Evolutionary conservation across 2,113 vertebrate species (phyloP).

Genomic region (Mobula birostris): DNA sequence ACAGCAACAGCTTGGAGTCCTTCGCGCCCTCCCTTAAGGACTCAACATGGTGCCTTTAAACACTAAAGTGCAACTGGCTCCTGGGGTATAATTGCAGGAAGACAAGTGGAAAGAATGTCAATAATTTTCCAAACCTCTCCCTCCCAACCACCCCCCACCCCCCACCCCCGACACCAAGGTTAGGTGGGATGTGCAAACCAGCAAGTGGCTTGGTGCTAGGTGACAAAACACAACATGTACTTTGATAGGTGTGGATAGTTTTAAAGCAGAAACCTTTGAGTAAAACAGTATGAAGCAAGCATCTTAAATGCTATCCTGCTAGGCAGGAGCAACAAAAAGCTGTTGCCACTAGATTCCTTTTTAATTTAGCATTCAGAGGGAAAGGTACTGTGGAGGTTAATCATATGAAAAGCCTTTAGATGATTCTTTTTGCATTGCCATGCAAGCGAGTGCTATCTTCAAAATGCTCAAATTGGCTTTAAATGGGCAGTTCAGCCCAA

Average conservation of each 20-base stretch:
- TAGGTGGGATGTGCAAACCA: not conserved
- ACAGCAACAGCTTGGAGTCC: not conserved
- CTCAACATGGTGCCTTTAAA: not conserved
- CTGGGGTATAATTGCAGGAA: not conserved
- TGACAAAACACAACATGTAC: not conserved
- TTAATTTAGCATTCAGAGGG: not conserved
- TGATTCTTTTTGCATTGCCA: not conserved
- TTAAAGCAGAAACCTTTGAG: not conserved
- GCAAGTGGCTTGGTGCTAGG: not conserved
- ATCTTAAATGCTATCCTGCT: constrained; percentile 1
- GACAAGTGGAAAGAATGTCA: not conserved
- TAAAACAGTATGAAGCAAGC: not conserved
- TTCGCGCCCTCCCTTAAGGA: not conserved
- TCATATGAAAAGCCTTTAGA: not conserved
- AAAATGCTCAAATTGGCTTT: not conserved
- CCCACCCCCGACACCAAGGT: not conserved
- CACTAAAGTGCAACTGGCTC: not conserved
- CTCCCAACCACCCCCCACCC: too few species aligned
- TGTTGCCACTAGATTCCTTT: not conserved
- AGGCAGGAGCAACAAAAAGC: not conserved
- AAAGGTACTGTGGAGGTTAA: not conserved
- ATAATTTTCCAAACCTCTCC: too few species aligned
- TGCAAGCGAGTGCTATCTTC: not conserved
- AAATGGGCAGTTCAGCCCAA: not conserved
- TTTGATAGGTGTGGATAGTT: not conserved